Base-by-base conservation (phyloP, 1,140 invertebrate genomes). In the Drosophila ercepeae region DNA sequence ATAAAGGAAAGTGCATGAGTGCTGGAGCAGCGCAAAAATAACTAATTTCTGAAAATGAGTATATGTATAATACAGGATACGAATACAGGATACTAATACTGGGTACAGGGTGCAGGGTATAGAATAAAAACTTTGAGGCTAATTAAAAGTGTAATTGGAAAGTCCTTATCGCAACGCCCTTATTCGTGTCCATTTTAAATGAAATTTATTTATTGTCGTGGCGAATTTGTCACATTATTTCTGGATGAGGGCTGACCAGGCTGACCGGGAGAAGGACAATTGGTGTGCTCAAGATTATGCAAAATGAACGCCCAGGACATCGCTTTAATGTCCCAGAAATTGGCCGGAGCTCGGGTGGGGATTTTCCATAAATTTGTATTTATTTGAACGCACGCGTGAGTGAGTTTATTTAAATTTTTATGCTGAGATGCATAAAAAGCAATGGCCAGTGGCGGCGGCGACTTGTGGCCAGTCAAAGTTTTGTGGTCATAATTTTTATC, bases 141-240 rank as follows among this genome's bases (percentile, higher is more conserved):
- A 65, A 65, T 65, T 65, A 65, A 50, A 65, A 50, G 60, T 25
- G 19, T 25, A 50, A 74, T 57, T 27, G 18, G 14, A 11, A 8
- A 4, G 4, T 23, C 19, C 23, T 27, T 25, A 23, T n/a, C 21
- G 13, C 27, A 21, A 36, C 23, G 8, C 19, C 50, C 19, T 36
- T 39, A 63, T 59, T 68, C 52, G 88, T 86, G 86, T 86, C 57
- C 67, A 81, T 86, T 63, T 48, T 60, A 48, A 84, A 84, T 63
- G 44, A 51, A 63, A 76, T 76, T 86, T 84, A 79, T 84, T 84
- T 84, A 86, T 84, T 72, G 67, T 53, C 52, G 50, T 41, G 59
- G 46, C 76, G 59, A 84, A 86, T 73, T 76, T 69, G 76, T 44
- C 59, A 73, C 67, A 69, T 86, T 86, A 84, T 86, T 86, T 84